phyloP scores from a whole-genome alignment of 2,888 invertebrate species.

The Yponomeuta plumbellus region DNA sequence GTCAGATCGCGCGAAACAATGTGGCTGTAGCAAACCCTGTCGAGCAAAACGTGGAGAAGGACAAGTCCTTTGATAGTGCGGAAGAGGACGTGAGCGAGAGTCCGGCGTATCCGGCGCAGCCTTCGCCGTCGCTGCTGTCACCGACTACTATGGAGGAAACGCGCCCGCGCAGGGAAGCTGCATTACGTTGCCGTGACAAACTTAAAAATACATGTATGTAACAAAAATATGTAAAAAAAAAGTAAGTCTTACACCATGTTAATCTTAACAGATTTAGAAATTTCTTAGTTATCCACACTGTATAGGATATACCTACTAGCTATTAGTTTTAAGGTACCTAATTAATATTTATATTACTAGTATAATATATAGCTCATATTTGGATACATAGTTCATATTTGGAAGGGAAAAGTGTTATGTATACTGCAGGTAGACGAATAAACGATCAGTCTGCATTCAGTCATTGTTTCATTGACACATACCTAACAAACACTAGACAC shows the following conservation, averaged over 20 bases:
- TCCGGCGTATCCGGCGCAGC: background rate
- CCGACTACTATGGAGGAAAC: background rate
- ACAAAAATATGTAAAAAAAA: too few species aligned
- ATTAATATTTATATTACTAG: too few species aligned
- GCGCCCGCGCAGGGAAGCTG: background rate
- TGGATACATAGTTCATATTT: too few species aligned
- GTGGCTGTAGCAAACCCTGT: background rate
- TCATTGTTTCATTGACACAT: too few species aligned
- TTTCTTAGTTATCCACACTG: too few species aligned
- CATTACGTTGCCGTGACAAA: background rate
- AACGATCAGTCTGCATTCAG: too few species aligned
- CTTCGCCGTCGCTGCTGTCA: background rate
- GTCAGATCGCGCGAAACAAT: background rate
- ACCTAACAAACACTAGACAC: too few species aligned
- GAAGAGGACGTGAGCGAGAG: background rate
- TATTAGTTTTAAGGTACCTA: background rate
- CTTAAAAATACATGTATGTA: background rate
- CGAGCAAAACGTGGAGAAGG: background rate
- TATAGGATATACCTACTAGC: too few species aligned
- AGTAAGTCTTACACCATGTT: too few species aligned
- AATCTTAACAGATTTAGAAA: too few species aligned
- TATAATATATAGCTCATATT: too few species aligned
- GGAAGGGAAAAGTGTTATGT: background rate
- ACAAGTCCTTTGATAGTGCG: background rate
- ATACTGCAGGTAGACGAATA: too few species aligned